phyloP scores from a whole-genome alignment of 2,888 invertebrate species.

The Hirtodrosophila histrioides region DNA sequence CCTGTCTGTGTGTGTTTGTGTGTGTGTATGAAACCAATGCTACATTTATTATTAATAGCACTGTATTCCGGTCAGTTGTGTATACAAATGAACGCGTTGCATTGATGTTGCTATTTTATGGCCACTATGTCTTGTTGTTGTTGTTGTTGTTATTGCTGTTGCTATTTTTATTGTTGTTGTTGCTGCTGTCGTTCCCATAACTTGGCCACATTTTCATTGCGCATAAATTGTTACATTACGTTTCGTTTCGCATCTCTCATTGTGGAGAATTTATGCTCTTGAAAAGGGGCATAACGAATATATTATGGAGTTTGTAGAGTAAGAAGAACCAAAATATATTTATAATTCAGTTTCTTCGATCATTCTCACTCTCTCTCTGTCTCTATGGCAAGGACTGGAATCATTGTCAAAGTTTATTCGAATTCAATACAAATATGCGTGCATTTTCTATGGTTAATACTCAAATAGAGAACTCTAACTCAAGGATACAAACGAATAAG shows the following conservation, averaged over 20 bases:
- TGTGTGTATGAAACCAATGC: constrained; percentile 44
- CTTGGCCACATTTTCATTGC: constrained; percentile 66
- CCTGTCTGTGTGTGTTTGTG: background rate
- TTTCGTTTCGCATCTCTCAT: constrained; percentile 34
- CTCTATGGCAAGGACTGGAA: no score
- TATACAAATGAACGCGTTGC: constrained; percentile 68
- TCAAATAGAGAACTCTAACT: no score
- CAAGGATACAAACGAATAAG: no score
- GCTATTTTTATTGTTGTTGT: constrained; percentile 17
- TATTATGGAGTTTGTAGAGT: background rate
- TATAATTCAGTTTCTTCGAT: no score
- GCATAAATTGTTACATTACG: constrained; percentile 54
- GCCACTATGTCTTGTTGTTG: constrained; percentile 42
- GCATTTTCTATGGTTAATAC: no score
- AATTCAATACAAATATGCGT: no score
- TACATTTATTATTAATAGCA: constrained; percentile 81
- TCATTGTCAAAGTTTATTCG: no score
- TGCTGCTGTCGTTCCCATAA: constrained; percentile 46
- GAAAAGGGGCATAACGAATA: background rate
- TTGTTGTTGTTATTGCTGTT: constrained; percentile 22
- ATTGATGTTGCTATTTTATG: constrained; percentile 77
- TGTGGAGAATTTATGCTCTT: constrained; percentile 5
- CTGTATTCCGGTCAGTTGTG: constrained; percentile 74
- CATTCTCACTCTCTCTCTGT: no score
- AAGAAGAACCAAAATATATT: no score